Percentiles rank a stretch among this genome's conserved stretches.
Conservation (phyloP, 2,113 vertebrate genomes). For the Atractosteus spatula region DNA sequence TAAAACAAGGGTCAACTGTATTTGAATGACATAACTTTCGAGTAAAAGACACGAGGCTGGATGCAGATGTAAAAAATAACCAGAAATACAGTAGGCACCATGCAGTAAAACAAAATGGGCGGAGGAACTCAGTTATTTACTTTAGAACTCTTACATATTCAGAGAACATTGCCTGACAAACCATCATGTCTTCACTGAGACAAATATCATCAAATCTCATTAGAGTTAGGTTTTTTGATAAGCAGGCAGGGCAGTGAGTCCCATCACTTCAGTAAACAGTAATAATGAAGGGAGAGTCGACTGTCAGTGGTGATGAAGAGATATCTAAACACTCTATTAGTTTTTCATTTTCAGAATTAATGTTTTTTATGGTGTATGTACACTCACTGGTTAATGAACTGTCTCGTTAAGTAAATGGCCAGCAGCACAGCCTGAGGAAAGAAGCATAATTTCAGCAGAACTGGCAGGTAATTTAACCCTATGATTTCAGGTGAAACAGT, state of each 20-base stretch:
- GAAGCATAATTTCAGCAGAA: neutral
- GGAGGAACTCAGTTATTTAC: neutral
- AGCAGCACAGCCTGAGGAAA: neutral
- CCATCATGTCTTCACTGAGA: slow-evolving; percentile 1
- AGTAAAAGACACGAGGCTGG: too few species aligned
- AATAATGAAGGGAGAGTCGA: slow-evolving; percentile 43
- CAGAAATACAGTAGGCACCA: too few species aligned
- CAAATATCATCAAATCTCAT: slow-evolving; percentile 16
- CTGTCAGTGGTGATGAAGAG: slow-evolving; percentile 61
- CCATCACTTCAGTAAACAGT: slow-evolving; percentile 56
- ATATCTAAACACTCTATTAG: slow-evolving; percentile 64
- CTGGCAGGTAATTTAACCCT: slow-evolving; percentile 1
- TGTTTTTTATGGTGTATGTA: slow-evolving; percentile 51
- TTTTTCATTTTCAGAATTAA: slow-evolving; percentile 73
- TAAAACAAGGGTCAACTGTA: too few species aligned
- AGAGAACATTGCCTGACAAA: neutral
- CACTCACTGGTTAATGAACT: slow-evolving; percentile 65
- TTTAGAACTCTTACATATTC: neutral
- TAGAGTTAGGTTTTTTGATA: slow-evolving; percentile 10
- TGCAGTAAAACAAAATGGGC: too few species aligned
- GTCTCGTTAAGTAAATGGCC: slow-evolving; percentile 56
- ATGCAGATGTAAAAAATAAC: too few species aligned
- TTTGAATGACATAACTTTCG: too few species aligned
- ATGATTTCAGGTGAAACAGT: neutral
- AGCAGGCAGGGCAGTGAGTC: slow-evolving; percentile 17